Evolutionary conservation across 1,140 invertebrate species (phyloP).

Genomic region (Trachymyrmex septentrionalis): DNA sequence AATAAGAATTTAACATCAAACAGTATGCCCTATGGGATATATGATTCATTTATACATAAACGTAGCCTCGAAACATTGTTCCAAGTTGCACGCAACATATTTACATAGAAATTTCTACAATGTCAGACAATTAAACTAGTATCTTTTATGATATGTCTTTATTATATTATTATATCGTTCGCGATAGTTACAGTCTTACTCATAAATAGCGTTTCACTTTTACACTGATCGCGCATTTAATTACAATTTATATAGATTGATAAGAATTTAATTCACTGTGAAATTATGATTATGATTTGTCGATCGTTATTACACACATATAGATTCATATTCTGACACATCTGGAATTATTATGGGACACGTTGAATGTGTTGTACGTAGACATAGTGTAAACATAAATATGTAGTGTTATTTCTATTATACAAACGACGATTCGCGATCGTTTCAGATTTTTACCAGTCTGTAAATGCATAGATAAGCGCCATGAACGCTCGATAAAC

Average conservation of each 20-base stretch:
- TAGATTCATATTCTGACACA: constrained; percentile 64
- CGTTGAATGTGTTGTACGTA: constrained; percentile 63
- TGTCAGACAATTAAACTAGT: constrained; percentile 86
- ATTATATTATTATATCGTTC: constrained; percentile 84
- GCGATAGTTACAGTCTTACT: constrained; percentile 82
- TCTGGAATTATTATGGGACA: constrained; percentile 63
- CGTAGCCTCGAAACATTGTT: constrained; percentile 62
- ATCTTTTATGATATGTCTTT: constrained; percentile 85
- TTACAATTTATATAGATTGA: constrained; percentile 65
- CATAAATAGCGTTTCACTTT: constrained; percentile 77
- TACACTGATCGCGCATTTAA: constrained; percentile 67
- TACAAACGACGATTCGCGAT: constrained; percentile 48
- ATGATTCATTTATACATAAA: constrained; percentile 66
- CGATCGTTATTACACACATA: constrained; percentile 64
- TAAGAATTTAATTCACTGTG: constrained; percentile 61
- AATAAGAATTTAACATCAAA: constrained; percentile 56
- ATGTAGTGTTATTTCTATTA: constrained; percentile 60
- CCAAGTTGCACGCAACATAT: constrained; percentile 84
- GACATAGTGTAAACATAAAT: constrained; percentile 62
- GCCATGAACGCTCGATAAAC: constrained; percentile 17
- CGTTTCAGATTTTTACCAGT: constrained; percentile 58
- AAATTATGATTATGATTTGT: constrained; percentile 66
- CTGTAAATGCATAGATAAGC: constrained; percentile 51
- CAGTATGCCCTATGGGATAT: constrained; percentile 33
- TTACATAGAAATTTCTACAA: constrained; percentile 84